phyloP scores from a whole-genome alignment of 2,113 vertebrate species.

The Spea multiplicata region DNA sequence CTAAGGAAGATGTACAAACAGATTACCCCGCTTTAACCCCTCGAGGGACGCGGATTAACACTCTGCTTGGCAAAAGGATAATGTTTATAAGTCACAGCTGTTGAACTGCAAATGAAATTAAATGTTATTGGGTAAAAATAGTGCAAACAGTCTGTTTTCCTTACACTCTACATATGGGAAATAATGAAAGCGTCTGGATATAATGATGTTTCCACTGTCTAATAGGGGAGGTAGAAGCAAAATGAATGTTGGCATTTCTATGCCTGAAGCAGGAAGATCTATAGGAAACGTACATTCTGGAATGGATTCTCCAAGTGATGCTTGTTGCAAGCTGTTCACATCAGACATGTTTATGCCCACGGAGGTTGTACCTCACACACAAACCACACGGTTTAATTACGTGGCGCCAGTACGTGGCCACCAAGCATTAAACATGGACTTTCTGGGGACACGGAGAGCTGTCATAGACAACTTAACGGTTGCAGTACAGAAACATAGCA shows the following conservation, averaged over 20 bases:
- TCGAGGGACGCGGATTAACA: constrained; percentile 48
- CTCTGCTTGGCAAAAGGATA: constrained; percentile 48
- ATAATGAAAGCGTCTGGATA: constrained; percentile 44
- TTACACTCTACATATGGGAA: constrained; percentile 49
- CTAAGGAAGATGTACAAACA: neutral
- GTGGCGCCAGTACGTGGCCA: no score
- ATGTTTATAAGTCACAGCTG: constrained; percentile 53
- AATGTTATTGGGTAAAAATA: constrained; percentile 38
- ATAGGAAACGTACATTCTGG: neutral
- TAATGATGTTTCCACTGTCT: constrained; percentile 42
- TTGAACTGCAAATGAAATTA: constrained; percentile 40
- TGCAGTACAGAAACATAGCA: no score
- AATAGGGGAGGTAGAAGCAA: constrained; percentile 24
- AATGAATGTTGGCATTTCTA: neutral
- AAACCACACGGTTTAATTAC: no score
- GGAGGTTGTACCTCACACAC: no score
- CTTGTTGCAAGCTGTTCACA: no score
- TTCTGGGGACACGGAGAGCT: no score
- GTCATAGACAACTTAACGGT: no score
- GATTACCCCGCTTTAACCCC: constrained; percentile 48
- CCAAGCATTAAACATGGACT: no score
- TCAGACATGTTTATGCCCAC: no score
- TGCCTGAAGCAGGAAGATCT: neutral
- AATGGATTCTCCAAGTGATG: no score
- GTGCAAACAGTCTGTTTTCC: constrained; percentile 44